Percentiles rank a stretch among this genome's conserved stretches.
phyloP scores from a whole-genome alignment of 2,113 vertebrate genomes.

The Oreotrochilus melanogaster region DNA sequence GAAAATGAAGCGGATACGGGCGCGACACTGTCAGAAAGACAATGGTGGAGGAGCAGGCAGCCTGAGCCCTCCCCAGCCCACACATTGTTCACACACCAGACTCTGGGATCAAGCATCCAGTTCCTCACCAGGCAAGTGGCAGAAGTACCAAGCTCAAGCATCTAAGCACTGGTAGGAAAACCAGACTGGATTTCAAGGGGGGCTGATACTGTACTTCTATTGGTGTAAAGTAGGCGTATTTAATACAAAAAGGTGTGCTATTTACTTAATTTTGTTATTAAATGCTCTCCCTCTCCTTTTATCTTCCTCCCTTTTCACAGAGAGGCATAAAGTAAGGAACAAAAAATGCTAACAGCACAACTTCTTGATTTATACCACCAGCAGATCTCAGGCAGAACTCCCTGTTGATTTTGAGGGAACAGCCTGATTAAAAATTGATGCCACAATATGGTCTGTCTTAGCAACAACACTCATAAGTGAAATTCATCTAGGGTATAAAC shows the following conservation, averaged over 20 bases:
- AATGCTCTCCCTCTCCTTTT: not conserved
- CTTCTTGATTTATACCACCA: conserved; percentile 19
- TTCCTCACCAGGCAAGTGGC: not conserved
- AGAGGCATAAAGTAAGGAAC: conserved; percentile 23
- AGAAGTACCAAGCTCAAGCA: not conserved
- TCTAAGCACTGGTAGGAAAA: not conserved
- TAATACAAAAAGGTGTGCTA: not conserved
- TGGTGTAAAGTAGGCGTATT: not conserved
- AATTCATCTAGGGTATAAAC: conserved; percentile 43
- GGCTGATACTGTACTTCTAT: not conserved
- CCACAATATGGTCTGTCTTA: conserved; percentile 60
- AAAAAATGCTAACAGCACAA: conserved; percentile 30
- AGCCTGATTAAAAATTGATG: conserved; percentile 69
- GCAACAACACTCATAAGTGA: conserved; percentile 31
- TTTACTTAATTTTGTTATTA: not conserved
- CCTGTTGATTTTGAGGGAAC: conserved; percentile 42
- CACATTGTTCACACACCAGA: not conserved
- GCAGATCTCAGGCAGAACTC: conserved; percentile 29
- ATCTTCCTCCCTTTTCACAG: not conserved
- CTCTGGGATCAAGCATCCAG: not conserved
- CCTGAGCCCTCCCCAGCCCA: not conserved
- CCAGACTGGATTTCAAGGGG: not conserved
- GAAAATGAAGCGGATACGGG: not conserved
- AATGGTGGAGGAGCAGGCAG: not conserved
- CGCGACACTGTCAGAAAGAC: not conserved